A percentile compares a stretch with the other conserved stretches of the same genome.
Conservation (phyloP, 2,888 invertebrate species). For the Drosophila demipolita region DNA sequence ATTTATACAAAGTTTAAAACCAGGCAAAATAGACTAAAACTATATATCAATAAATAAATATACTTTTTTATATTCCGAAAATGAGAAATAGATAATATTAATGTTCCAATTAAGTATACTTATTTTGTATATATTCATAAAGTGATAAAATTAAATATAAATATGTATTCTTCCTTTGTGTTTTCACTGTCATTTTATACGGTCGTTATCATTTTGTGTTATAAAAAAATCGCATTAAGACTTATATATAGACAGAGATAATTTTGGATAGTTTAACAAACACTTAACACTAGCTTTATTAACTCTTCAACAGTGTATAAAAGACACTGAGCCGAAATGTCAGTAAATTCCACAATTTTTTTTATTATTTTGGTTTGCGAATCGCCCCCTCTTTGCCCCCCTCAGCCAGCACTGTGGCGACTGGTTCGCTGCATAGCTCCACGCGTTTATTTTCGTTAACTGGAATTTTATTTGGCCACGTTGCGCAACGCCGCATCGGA, state of each 20-base stretch:
- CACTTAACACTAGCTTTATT: no score
- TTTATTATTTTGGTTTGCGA: slow-evolving; percentile 42
- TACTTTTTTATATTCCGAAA: neutral
- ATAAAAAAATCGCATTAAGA: neutral
- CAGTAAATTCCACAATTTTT: slow-evolving; percentile 24
- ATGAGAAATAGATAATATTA: neutral
- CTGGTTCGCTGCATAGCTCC: slow-evolving; percentile 40
- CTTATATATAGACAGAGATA: neutral
- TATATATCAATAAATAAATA: neutral
- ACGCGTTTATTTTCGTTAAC: slow-evolving; percentile 67
- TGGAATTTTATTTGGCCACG: slow-evolving; percentile 73
- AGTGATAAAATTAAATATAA: neutral
- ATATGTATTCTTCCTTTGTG: neutral
- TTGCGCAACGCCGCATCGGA: slow-evolving; percentile 49
- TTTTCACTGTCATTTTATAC: neutral
- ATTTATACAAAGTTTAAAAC: neutral
- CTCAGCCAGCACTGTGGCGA: neutral
- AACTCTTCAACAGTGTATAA: slow-evolving; percentile 18
- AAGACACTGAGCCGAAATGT: slow-evolving; percentile 9
- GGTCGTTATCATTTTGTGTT: neutral
- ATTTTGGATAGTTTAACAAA: neutral
- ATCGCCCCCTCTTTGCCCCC: slow-evolving; percentile 2
- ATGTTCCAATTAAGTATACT: neutral
- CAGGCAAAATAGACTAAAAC: neutral
- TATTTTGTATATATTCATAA: neutral